These are phyloP conservation scores for Serinus canaria DNA, from an alignment of 2,113 vertebrate genomes.

Conservation along the genomic window DNA sequence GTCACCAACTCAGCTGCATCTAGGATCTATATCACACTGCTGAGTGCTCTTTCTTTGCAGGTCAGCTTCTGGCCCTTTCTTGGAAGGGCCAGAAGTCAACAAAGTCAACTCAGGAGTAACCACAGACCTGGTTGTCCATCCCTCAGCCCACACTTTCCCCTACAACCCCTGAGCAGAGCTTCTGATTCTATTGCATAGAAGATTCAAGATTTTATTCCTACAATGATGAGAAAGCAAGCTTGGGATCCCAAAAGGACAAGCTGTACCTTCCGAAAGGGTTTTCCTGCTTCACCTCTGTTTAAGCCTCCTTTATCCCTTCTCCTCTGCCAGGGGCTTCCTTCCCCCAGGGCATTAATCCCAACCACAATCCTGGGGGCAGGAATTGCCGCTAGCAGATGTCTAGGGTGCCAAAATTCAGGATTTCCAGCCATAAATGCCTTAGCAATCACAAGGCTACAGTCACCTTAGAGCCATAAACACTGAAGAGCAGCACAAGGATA, in stretches of 20 bases:
- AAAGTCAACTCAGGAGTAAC: not conserved
- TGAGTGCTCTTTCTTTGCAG: not conserved
- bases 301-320: not conserved
- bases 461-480: not conserved
- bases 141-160: not conserved
- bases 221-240: not conserved
- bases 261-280: not conserved
- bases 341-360: accelerated
- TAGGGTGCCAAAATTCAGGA: not conserved
- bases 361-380: not conserved
- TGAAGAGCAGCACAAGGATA: not conserved
- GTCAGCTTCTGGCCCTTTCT: not conserved
- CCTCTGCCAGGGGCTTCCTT: not conserved
- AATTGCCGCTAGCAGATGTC: not conserved
- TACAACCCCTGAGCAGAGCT: accelerated
- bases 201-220: not conserved
- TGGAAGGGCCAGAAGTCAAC: not conserved
- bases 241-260: not conserved
- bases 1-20: not conserved
- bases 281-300: not conserved
- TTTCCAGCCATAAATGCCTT: not conserved
- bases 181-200: not conserved
- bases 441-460: not conserved
- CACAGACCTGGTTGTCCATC: not conserved
- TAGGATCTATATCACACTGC: not conserved